phyloP scores from a whole-genome alignment of 2,797 vertebrate genomes.

The Iguana delicatissima region DNA sequence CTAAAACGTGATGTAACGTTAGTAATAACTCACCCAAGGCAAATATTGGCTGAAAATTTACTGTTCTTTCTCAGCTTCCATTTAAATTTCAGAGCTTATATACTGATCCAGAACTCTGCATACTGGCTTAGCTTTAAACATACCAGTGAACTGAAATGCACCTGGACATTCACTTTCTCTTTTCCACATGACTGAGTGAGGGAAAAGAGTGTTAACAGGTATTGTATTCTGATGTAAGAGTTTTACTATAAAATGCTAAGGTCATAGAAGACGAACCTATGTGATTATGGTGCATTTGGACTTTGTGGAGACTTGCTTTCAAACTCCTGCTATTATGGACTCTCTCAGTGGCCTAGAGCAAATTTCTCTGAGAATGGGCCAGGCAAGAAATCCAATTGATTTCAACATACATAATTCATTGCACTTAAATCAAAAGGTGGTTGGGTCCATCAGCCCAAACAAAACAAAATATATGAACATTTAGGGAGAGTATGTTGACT shows the following conservation, averaged over 20 bases:
- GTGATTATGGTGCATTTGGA: background rate
- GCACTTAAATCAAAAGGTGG: background rate
- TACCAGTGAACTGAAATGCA: background rate
- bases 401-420: background rate
- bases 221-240: background rate
- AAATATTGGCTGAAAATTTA: constrained; percentile 55
- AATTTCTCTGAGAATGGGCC: background rate
- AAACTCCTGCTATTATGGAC: background rate
- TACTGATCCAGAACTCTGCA: background rate
- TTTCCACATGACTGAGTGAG: background rate
- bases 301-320: background rate
- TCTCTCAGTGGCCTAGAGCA: background rate
- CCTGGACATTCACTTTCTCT: background rate
- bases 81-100: constrained; percentile 22
- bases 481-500: background rate
- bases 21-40: constrained; percentile 68
- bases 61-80: constrained; percentile 41
- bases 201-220: background rate
- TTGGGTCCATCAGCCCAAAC: too few species aligned
- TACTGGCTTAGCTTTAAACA: constrained; percentile 20
- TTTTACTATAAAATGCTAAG: background rate
- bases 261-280: background rate
- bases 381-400: background rate
- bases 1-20: constrained; percentile 70
- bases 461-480: background rate